phyloP scores from a whole-genome alignment of 2,888 invertebrate genomes.

The Criorhina ranunculi region DNA sequence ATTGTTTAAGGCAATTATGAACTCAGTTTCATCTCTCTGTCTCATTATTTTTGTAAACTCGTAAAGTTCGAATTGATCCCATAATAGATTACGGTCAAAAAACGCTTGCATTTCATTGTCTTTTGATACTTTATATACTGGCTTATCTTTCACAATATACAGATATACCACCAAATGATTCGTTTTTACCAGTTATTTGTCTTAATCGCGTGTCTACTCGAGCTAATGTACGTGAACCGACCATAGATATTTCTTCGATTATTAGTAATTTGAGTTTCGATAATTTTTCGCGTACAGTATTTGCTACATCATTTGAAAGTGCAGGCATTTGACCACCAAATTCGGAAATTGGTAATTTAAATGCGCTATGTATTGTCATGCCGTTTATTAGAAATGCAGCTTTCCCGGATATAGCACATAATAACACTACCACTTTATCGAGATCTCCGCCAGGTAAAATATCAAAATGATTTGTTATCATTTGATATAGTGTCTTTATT shows the following conservation, averaged over 20 bases:
- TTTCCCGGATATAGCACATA: conserved; percentile 46
- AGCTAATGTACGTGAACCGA: not conserved
- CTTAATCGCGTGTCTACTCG: not conserved
- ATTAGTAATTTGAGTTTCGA: not conserved
- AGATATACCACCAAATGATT: conserved; percentile 12
- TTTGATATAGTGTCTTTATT: conserved; percentile 29
- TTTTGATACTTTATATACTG: not conserved
- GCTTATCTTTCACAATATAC: conserved; percentile 3
- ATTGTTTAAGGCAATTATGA: conserved; percentile 11
- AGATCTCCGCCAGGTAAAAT: not conserved
- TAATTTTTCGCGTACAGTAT: conserved; percentile 20
- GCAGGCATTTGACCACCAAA: conserved; percentile 29
- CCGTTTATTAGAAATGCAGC: conserved; percentile 46
- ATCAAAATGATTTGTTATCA: conserved; percentile 27
- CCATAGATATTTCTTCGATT: conserved; percentile 29
- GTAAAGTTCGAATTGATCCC: conserved; percentile 17
- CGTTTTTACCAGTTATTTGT: conserved; percentile 8
- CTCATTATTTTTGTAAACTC: conserved; percentile 26
- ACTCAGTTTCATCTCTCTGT: conserved; percentile 9
- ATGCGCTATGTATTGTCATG: conserved; percentile 35
- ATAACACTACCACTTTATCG: conserved; percentile 20
- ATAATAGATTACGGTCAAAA: not conserved
- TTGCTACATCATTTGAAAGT: conserved; percentile 24
- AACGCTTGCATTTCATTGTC: not conserved
- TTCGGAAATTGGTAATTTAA: conserved; percentile 26